Conservation (phyloP, 2,888 invertebrate species). For the Allolobophora icterica region DNA sequence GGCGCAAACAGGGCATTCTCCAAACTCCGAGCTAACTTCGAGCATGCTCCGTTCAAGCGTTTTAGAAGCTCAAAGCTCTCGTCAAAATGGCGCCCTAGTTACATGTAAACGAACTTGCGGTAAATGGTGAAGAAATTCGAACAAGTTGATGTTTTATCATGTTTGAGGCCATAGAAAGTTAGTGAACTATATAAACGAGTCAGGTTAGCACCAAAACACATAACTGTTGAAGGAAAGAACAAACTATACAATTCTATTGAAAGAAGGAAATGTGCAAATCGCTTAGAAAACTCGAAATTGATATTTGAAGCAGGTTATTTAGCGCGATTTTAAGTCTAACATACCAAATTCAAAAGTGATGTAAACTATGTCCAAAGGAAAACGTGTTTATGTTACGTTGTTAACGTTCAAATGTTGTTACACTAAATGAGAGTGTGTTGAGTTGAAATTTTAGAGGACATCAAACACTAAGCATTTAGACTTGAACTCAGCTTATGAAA, state of each 20-base stretch:
- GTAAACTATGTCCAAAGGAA: not conserved
- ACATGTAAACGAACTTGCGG: not conserved
- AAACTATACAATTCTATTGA: not conserved
- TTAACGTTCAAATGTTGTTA: not conserved
- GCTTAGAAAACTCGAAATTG: not conserved
- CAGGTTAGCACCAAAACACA: too few species aligned
- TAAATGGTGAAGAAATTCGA: not conserved
- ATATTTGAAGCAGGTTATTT: not conserved
- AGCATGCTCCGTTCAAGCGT: not conserved
- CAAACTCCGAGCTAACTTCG: not conserved
- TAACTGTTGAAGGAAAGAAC: not conserved
- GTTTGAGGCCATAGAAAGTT: too few species aligned
- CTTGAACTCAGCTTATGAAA: too few species aligned
- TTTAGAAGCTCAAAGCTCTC: not conserved
- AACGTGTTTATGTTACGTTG: too few species aligned
- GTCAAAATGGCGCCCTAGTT: conserved; percentile 4
- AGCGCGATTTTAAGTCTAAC: not conserved
- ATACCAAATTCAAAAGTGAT: not conserved
- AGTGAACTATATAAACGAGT: too few species aligned
- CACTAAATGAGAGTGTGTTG: not conserved
- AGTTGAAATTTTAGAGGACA: too few species aligned
- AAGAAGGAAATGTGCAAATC: not conserved
- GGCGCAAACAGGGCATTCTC: too few species aligned
- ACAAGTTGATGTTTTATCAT: not conserved
- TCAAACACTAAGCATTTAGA: too few species aligned